These are phyloP conservation scores for Drosophila subpulchrella DNA, from an alignment of 1,140 invertebrate species.

Conservation along the genomic window DNA sequence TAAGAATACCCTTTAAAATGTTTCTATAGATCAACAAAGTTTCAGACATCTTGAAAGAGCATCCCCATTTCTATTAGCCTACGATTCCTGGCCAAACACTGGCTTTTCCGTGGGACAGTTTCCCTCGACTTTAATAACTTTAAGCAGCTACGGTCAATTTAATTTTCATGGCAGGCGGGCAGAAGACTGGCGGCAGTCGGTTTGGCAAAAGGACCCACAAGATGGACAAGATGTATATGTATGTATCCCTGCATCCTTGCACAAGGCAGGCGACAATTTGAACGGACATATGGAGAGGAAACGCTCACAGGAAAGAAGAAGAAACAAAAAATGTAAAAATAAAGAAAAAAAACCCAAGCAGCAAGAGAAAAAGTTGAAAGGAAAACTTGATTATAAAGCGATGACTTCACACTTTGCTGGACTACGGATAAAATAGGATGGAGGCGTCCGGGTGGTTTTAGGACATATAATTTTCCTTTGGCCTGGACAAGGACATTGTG, in stretches of 20 bases:
- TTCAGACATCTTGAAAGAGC: background rate
- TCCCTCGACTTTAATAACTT: conserved; percentile 75
- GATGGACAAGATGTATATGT: conserved; percentile 7
- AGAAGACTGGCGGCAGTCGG: conserved; percentile 16
- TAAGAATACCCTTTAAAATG: no score
- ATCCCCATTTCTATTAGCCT: background rate
- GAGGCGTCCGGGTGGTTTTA: conserved; percentile 29
- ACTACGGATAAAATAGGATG: conserved; percentile 23
- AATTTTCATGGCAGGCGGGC: conserved; percentile 75
- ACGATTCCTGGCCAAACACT: conserved; percentile 22
- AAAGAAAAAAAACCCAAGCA: conserved; percentile 3
- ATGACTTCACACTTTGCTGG: conserved; percentile 83
- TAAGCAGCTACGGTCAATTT: conserved; percentile 84
- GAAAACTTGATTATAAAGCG: conserved; percentile 84
- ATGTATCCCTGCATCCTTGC: conserved; percentile 59
- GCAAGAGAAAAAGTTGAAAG: conserved; percentile 68
- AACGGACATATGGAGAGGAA: conserved; percentile 70
- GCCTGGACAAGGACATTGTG: conserved; percentile 64
- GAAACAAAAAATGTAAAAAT: conserved; percentile 1
- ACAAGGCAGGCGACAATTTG: conserved; percentile 69
- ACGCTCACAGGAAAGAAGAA: conserved; percentile 2
- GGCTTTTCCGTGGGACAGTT: conserved; percentile 6
- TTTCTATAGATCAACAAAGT: no score
- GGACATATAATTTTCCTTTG: conserved; percentile 76
- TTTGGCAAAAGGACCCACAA: conserved; percentile 46